Evolutionary conservation across 2,888 invertebrate species (phyloP), one percentile per base, ranked within the genome.

Genomic region (Entomobrya multifasciata): DNA sequence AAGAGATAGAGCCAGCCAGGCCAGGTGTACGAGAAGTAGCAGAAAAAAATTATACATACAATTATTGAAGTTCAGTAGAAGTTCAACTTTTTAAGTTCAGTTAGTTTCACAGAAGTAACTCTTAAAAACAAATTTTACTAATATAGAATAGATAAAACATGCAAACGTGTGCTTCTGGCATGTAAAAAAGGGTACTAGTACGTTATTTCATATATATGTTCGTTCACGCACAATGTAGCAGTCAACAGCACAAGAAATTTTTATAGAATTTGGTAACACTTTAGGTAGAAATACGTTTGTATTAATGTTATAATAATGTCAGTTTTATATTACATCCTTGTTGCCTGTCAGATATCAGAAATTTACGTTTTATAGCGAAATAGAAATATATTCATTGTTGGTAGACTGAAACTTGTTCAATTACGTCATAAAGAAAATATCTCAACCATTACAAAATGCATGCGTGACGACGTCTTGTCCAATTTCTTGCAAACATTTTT

Each of bases 391-490:
- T n/a, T n/a, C n/a, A n/a, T n/a, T n/a, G n/a, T n/a, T n/a, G n/a
- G n/a, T n/a, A n/a, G n/a, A 55, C 44, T 47, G 22, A 86, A 86
- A 86, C 86, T 80, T 80, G 86, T 76, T 67, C 62, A 62, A n/a
- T 86, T 80, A 80, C 86, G 86, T 86, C 86, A 86, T 62, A 65
- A 47, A 78, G 47, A 62, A 79, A 22, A 47, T 72, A 36, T 47
- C 65, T 67, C 78, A 25, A 20, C 60, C 70, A 55, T 49, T 70
- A 8, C 36, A 36, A 6, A 36, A 36, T 36, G 36, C 36, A 36
- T 36, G 84, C 57, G 60, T 77, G 77, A 85, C 65, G 4, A 36
- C 81, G 72, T 81, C 44, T 57, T 57, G 15, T 74, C 76, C 20
- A 30, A 15, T 17, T 22, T 44, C 22, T 65, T 79, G 57, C 77